phyloP scores from a whole-genome alignment of 1,140 invertebrate species.

The Trichonephila clavipes region DNA sequence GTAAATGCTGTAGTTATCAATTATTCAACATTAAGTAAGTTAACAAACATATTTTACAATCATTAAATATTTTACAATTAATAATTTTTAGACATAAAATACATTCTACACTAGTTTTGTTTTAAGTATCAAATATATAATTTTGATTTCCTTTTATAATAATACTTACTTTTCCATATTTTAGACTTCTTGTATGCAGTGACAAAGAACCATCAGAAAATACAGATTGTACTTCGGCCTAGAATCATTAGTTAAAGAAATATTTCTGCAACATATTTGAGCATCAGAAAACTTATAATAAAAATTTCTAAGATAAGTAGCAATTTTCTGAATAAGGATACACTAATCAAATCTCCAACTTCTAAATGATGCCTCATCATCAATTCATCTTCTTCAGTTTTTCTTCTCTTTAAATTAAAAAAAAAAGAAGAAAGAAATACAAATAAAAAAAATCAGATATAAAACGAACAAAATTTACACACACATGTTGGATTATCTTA shows the following conservation, averaged over 20 bases:
- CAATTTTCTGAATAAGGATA: constrained; percentile 77
- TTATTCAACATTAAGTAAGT: too few relatives aligned
- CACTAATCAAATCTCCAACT: constrained; percentile 98
- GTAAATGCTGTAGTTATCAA: too few relatives aligned
- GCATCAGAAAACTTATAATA: not conserved
- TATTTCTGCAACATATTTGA: not conserved
- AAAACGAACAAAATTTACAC: not conserved
- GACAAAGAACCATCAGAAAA: constrained; percentile 95
- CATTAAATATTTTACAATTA: too few relatives aligned
- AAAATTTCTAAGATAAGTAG: not conserved
- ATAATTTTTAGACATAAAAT: too few relatives aligned
- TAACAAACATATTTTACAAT: too few relatives aligned
- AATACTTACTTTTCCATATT: constrained; percentile 93
- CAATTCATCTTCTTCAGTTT: constrained; percentile 97
- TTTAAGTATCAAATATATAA: too few relatives aligned
- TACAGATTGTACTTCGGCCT: constrained; percentile 95
- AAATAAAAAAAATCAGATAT: not conserved
- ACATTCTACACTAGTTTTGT: too few relatives aligned
- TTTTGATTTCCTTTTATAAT: too few relatives aligned
- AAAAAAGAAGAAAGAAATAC: not conserved
- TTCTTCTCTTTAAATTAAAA: constrained; percentile 87
- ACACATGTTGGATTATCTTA: too few relatives aligned
- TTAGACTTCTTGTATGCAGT: constrained; percentile 96
- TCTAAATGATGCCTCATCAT: constrained; percentile 97
- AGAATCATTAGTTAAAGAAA: constrained; percentile 33